Base-by-base conservation (phyloP, 2,797 vertebrate genomes). In the Myotis myotis region DNA sequence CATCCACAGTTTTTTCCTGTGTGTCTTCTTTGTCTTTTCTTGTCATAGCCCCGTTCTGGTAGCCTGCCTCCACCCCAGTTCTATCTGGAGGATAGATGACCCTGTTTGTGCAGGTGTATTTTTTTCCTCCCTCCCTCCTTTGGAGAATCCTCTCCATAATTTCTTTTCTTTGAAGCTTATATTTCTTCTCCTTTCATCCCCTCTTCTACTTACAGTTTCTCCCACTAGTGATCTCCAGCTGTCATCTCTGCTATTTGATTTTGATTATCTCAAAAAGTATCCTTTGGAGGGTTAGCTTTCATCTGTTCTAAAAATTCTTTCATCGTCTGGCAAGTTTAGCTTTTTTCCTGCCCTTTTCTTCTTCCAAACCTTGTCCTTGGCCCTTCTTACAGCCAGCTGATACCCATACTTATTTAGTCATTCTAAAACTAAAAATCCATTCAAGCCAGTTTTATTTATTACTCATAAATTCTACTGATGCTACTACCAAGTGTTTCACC, bases 241-340 rank as follows among this genome's bases (percentile, higher is more conserved):
- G 16, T 83, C 51, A 20, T 78, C 64, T 75, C 64, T 85, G 49
- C n/a, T 72, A 30, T 71, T 95, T 86, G 55, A 90, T 79, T 89
- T 91, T 92, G 22, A 91, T 79, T 92, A 76, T 76, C 36, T 16
- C 22, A 2, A 6, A 79, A 84, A 64, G 25, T 75, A 23, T 57
- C 28, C 51, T 68, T 72, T 90, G 10, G 44, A 44, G 36, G 15
- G 28, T 57, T 72, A 74, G 78, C 86, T 78, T 80, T 62, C 57
- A 85, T 60, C 12, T 57, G 19, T 81, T 17, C 55, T 51, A 33
- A 71, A 72, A 74, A 68, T 30, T 33, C 6, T 64, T 93, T 92
- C 25, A 49, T 87, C 36, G 8, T 64, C 41, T 87, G 36, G 80
- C 17, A 70, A 60, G 44, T 2, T 30, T 19, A 74, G 57, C 44